Base-by-base conservation (phyloP, 2,113 vertebrate genomes). In the Sterrhoptilus dennistouni region DNA sequence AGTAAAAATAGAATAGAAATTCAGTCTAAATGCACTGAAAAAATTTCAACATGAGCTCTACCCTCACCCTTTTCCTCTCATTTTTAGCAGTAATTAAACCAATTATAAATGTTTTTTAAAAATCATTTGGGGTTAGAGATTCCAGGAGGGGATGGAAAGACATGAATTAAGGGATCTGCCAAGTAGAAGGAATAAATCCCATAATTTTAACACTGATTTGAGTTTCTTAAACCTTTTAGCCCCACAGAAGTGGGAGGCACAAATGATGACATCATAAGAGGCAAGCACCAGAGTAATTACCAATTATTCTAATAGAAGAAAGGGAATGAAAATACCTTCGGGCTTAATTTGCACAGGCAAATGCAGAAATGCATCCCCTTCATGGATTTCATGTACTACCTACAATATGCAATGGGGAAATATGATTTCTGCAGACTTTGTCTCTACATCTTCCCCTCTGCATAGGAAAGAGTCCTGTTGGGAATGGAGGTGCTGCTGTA, bases 1-100 rank as follows among this genome's bases (percentile, higher is more conserved):
- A 66, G 19, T 87, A 95, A 96, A 96, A 91, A 90, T 95, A 95
- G 87, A 83, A 74, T 25, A 90, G 28, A 81, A 90, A 90, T 68
- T 91, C 59, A 82, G 35, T 77, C 83, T 95, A 74, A 96, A 95
- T 87, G 66, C 45, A 91, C 29, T 61, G 79, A 83, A 91, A 89
- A 85, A 84, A 61, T 1, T 90, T 94, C 54, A 85, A 44, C 3
- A 6, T 31, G 47, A 87, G 63, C 14, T 69, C 13, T 91, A 23
- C 19, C 7, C 50, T 93, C 65, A 90, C 38, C 36, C 16, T 78
- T 94, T 90, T 59, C 6, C 12, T 25, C 20, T 60, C 29, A 11
- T 36, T 80, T 95, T 83, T 69, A 77, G 42, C 19, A 60, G 38
- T 59, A 96, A 92, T 94, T 89, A 92, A 89, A 65, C 44, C 9